Evolutionary conservation across 2,113 vertebrate species (phyloP), one percentile per base, ranked within the genome.

Genomic region (Lepus americanus): DNA sequence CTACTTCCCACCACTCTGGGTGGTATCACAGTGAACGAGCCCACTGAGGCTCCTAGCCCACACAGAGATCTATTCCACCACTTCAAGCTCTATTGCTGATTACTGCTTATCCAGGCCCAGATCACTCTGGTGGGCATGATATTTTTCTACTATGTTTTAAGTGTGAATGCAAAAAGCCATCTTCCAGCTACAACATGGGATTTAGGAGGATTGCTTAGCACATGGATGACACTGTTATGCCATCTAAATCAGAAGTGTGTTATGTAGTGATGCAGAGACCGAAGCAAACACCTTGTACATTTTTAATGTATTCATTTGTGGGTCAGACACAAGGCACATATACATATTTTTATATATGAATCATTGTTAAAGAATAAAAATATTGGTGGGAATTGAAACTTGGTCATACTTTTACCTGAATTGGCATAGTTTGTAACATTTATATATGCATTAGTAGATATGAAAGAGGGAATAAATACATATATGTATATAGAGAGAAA

Each of bases 231-330:
- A 78, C 36, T 36, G 17, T 69, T 69, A 76, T 64, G 20, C 79
- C 59, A 78, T 90, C 69, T 70, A 84, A 96, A 93, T 94, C 69
- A 95, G 77, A 95, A 93, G 55, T n/a, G 11, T 39, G 20, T 80
- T 33, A 97, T 91, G 89, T 90, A 97, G 92, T 83, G 94, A 92
- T 97, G 63, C 87, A 92, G 92, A 95, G 92, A 96, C 86, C 87
- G 93, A 96, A 97, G 97, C 80, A 98, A 98, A 95, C 97, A 96
- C 84, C 86, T 94, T 89, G 82, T 95, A 87, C 93, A 96, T 97
- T 96, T 97, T 97, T 95, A 97, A 97, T 95, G 61, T 94, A 95
- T 97, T 96, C 88, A 93, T 95, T 98, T 96, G 91, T 84, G 97
- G 79, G 88, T 80, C 93, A 64, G 51, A 81, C 63, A 96, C 25